These are phyloP conservation scores for Papilio aristodemus DNA, from an alignment of 1,140 invertebrate species.

Conservation along the genomic window DNA sequence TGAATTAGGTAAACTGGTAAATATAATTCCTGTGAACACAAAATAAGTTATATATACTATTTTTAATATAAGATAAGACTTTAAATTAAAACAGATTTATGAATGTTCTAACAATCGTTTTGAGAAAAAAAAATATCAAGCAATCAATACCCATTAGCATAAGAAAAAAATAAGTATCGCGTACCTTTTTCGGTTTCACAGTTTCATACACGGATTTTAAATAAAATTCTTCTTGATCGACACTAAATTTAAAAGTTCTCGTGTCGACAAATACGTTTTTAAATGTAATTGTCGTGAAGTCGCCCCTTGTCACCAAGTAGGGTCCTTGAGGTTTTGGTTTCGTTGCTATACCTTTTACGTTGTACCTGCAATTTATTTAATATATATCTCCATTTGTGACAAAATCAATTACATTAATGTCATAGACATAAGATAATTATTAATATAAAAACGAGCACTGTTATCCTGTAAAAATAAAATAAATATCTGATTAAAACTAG, in stretches of 20 bases:
- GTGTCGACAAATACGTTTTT: conserved; percentile 68
- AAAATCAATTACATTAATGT: too few species aligned
- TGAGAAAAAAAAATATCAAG: too few species aligned
- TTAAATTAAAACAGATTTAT: too few species aligned
- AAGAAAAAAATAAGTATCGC: conserved; percentile 1
- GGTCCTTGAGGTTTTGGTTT: conserved; percentile 67
- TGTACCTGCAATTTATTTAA: conserved; percentile 51
- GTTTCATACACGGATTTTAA: conserved; percentile 58
- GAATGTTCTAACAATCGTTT: too few species aligned
- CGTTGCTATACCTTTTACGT: conserved; percentile 57
- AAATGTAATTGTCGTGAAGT: conserved; percentile 52
- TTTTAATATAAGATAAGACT: too few species aligned
- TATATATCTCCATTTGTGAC: too few species aligned
- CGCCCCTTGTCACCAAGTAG: conserved; percentile 55
- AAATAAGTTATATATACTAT: conserved; percentile 28
- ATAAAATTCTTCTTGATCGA: conserved; percentile 65
- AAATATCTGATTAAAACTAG: too few species aligned
- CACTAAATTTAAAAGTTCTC: conserved; percentile 57
- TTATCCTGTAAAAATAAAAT: too few species aligned
- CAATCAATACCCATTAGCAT: too few species aligned
- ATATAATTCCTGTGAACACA: conserved; percentile 54
- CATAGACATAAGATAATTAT: too few species aligned
- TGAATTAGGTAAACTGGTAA: conserved; percentile 56
- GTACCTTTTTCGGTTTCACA: conserved; percentile 66
- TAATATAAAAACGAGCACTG: too few species aligned